A percentile compares a stretch with the other conserved stretches of the same genome.
These are phyloP conservation scores for Halesus radiatus DNA, from an alignment of 1,140 invertebrate species.

Conservation along the genomic window DNA sequence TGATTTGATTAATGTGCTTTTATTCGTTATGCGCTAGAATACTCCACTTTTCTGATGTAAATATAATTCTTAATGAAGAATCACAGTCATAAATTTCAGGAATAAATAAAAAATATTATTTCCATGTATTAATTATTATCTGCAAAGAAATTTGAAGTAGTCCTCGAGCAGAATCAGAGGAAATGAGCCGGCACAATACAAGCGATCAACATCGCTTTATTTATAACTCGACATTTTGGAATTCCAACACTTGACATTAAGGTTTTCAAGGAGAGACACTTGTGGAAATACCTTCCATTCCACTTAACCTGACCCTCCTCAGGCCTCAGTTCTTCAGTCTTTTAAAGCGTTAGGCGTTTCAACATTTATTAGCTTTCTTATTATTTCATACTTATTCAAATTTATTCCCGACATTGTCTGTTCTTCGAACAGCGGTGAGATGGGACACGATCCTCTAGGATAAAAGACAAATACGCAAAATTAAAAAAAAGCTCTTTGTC, in stretches of 20 bases:
- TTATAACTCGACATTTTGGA: not conserved
- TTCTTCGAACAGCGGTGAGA: not conserved
- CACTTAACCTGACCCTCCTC: constrained; percentile 40
- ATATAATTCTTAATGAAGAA: too few species aligned
- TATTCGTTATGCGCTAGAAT: too few species aligned
- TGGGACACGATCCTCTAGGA: not conserved
- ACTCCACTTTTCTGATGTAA: too few species aligned
- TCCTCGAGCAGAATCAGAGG: too few species aligned
- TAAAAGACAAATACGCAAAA: too few species aligned
- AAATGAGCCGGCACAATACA: not conserved
- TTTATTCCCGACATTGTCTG: constrained; percentile 49
- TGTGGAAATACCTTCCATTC: constrained; percentile 28
- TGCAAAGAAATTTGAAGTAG: too few species aligned
- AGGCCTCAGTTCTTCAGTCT: not conserved
- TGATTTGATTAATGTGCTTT: too few species aligned
- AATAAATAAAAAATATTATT: too few species aligned
- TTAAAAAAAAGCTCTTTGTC: too few species aligned
- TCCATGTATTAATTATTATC: too few species aligned
- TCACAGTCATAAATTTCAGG: too few species aligned
- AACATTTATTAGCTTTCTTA: constrained; percentile 12
- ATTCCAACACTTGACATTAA: constrained; percentile 12
- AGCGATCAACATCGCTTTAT: not conserved
- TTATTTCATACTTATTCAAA: constrained; percentile 54
- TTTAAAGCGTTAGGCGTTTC: not conserved
- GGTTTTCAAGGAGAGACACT: constrained; percentile 21